phyloP scores from a whole-genome alignment of 1,140 invertebrate species.

The Lineus longissimus region DNA sequence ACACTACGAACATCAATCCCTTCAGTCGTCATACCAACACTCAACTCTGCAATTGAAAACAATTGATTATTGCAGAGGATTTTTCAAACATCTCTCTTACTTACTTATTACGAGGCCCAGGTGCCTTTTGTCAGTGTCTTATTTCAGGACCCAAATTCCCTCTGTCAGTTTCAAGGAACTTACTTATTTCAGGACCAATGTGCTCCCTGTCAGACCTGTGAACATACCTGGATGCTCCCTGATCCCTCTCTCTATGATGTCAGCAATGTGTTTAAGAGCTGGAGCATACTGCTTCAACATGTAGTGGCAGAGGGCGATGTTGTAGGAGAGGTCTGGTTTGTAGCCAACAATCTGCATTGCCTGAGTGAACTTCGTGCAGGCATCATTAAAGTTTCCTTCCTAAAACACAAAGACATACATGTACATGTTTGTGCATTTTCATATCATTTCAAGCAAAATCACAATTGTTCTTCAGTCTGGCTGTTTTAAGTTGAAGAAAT shows the following conservation, averaged over 20 bases:
- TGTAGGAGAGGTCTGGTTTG: conserved; percentile 79
- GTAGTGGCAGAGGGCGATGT: conserved; percentile 94
- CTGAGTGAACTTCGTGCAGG: conserved; percentile 85
- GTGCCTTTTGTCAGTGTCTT: too few relatives aligned
- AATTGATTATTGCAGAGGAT: too few relatives aligned
- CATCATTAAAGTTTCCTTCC: conserved; percentile 85
- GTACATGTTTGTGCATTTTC: conserved; percentile 7
- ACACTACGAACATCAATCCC: conserved; percentile 94
- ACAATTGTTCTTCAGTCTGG: too few relatives aligned
- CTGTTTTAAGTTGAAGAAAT: too few relatives aligned
- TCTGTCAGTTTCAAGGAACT: too few relatives aligned
- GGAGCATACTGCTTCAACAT: conserved; percentile 88
- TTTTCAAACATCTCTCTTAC: too few relatives aligned
- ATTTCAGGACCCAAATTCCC: too few relatives aligned
- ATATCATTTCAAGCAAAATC: too few relatives aligned
- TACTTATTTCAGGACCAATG: too few relatives aligned
- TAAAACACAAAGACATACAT: conserved; percentile 49
- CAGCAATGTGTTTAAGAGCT: conserved; percentile 73
- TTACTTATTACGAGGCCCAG: too few relatives aligned
- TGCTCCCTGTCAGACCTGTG: too few relatives aligned
- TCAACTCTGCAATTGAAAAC: conserved; percentile 66
- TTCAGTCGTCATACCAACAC: conserved; percentile 97
- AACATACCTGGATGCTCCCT: conserved; percentile 89
- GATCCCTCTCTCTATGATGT: conserved; percentile 95
- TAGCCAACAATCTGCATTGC: conserved; percentile 64